Evolutionary conservation across 1,140 invertebrate species (phyloP), one percentile per base, ranked within the genome.

Genomic region (Zaprionus capensis): DNA sequence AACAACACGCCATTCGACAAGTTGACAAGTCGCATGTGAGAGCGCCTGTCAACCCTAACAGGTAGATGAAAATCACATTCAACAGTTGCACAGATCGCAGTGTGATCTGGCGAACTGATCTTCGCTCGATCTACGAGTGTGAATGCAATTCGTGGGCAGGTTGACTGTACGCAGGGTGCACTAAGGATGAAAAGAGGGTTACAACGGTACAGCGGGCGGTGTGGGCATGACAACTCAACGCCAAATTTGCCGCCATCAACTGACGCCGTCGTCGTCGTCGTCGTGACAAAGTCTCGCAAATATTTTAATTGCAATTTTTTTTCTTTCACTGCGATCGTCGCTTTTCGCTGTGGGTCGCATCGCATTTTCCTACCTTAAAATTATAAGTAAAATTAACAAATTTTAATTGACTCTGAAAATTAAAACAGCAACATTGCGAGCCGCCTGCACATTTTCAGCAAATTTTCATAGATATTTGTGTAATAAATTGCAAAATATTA

Each of bases 331-430:
- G 66, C 41, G 44, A 26, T 49, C 70, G 51, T 74, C 77, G 62
- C 55, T 62, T 51, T 80, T 34, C 53, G 22, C 49, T 59, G 31
- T 34, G 36, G 66, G 76, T 76, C 82, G 71, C 76, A 82, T 81
- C 78, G 78, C 76, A 77, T 88, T 81, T 84, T 65, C 51, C 73
- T 84, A 88, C 81, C 84, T 81, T 88, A 87, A 83, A 83, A 87
- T 84, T 88, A 85, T 76, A 91, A 88, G 85, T 90, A 81, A 88
- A 88, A 88, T 90, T 90, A 80, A 88, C 81, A 88, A 91, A 77
- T 91, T 88, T 88, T 88, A 88, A 88, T 88, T 88, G 85, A 88
- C 81, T 88, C 81, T 90, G 85, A 88, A 90, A 81, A 90, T 90
- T 87, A 81, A 78, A 83, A 73, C 57, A 69, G 63, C 28, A 80